Percentiles rank a stretch among this genome's conserved stretches.
phyloP scores from a whole-genome alignment of 2,888 invertebrate genomes.

The Eupithecia centaureata region DNA sequence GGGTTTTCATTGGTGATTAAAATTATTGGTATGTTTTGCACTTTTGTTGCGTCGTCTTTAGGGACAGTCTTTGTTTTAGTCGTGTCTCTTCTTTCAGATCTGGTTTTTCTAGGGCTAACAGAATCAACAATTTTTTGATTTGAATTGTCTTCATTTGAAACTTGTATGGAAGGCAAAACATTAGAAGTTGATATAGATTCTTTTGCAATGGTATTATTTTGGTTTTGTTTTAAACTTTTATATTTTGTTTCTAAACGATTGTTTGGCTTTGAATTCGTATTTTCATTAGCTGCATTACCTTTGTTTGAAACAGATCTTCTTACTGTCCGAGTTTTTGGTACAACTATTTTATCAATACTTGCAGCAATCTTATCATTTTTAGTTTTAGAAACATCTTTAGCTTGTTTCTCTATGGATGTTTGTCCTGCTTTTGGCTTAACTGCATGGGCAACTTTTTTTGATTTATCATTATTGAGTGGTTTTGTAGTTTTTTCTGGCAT shows the following conservation, averaged over 20 bases:
- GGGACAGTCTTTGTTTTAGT: not conserved
- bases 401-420: not conserved
- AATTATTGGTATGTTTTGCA: constrained; percentile 54
- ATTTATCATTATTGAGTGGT: constrained; percentile 3
- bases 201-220: not conserved
- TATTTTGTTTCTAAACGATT: constrained; percentile 5
- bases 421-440: not conserved
- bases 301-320: constrained; percentile 19
- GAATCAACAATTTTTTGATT: constrained; percentile 14
- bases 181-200: constrained; percentile 19
- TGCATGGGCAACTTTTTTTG: constrained; percentile 13
- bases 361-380: not conserved
- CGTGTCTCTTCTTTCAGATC: constrained; percentile 29
- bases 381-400: not conserved
- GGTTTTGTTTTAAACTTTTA: not conserved
- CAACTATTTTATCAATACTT: constrained; percentile 5
- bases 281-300: constrained; percentile 20
- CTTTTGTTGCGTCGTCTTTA: constrained; percentile 26
- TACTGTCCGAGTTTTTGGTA: not conserved
- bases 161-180: constrained; percentile 28
- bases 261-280: constrained; percentile 16
- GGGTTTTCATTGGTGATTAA: constrained; percentile 54
- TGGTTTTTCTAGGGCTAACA: constrained; percentile 36
- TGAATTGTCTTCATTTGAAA: not conserved
- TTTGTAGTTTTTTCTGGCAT: constrained; percentile 25